Evolutionary conservation across 1,140 invertebrate species (phyloP).

Genomic region (Lethrus apterus): DNA sequence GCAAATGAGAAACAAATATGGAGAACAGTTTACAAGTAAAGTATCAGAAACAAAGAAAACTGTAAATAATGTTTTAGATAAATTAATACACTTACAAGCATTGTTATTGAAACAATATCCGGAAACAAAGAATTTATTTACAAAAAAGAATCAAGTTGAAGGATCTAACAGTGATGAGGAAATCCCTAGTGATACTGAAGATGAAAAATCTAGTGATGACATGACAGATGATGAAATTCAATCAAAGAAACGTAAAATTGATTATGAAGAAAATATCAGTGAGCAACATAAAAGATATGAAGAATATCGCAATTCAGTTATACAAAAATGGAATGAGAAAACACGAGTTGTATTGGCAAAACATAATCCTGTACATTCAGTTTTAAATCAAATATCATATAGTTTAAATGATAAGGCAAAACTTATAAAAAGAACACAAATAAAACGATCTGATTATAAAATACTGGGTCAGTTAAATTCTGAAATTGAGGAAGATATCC

Average conservation of each 20-base stretch:
- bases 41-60: constrained; percentile 46
- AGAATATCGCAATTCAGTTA: constrained; percentile 65
- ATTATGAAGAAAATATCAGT: constrained; percentile 56
- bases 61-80: constrained; percentile 53
- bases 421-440: constrained; percentile 72
- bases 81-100: constrained; percentile 56
- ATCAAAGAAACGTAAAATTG: constrained; percentile 46
- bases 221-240: constrained; percentile 37
- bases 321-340: constrained; percentile 91
- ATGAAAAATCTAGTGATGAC: constrained; percentile 38
- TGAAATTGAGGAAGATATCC: constrained; percentile 18
- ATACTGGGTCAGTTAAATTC: constrained; percentile 56
- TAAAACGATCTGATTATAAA: constrained; percentile 66
- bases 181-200: constrained; percentile 44
- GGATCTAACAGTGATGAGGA: constrained; percentile 45
- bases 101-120: constrained; percentile 55
- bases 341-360: constrained; percentile 61
- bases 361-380: constrained; percentile 61
- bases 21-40: constrained; percentile 47
- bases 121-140: constrained; percentile 50
- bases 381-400: constrained; percentile 81
- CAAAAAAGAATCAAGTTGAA: constrained; percentile 25
- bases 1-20: constrained; percentile 42
- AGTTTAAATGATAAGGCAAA: constrained; percentile 70
- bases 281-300: constrained; percentile 57